A percentile compares a stretch with the other conserved stretches of the same genome.
Evolutionary conservation across 1,140 invertebrate species (phyloP).

Genomic region (Sitobion miscanthi): DNA sequence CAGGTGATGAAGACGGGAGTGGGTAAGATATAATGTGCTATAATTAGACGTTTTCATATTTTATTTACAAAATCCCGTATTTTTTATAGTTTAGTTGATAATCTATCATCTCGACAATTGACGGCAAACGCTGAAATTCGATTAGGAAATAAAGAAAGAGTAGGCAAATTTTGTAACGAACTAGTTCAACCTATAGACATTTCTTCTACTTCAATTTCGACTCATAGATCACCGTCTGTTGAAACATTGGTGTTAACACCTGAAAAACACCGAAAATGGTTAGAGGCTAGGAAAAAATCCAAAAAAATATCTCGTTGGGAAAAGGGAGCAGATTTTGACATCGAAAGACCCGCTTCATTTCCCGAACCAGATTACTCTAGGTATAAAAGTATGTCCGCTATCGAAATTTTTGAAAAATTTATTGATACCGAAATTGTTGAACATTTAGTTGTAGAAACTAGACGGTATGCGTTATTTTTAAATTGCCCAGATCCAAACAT

Average conservation of each 20-base stretch:
- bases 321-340: background rate
- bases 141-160: background rate
- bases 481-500: constrained; percentile 19
- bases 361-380: background rate
- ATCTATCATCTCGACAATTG: background rate
- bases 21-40: constrained; percentile 16
- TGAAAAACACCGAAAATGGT: background rate
- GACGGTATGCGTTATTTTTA: constrained; percentile 56
- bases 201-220: background rate
- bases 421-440: constrained; percentile 59
- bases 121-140: background rate
- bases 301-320: constrained; percentile 12
- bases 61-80: background rate
- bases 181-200: background rate
- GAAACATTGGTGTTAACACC: background rate
- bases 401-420: constrained; percentile 57
- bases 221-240: background rate
- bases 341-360: background rate
- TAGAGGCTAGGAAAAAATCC: constrained; percentile 8
- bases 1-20: background rate
- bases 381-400: constrained; percentile 50
- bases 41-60: background rate
- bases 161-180: background rate
- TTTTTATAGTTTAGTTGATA: constrained; percentile 34
- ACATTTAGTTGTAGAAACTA: constrained; percentile 56